phyloP scores from a whole-genome alignment of 2,797 vertebrate genomes.

The Clarias platycephalus region DNA sequence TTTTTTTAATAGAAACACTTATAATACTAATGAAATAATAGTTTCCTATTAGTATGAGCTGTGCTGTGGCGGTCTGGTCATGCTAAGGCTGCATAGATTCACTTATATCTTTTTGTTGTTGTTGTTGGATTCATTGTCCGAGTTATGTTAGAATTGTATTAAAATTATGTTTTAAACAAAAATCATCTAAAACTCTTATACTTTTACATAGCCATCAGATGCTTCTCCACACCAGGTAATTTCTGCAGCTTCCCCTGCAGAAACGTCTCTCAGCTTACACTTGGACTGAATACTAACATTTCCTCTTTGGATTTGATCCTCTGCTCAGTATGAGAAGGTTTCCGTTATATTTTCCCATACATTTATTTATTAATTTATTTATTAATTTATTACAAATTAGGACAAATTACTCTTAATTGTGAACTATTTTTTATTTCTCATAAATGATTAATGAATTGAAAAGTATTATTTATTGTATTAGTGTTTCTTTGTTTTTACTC shows the following conservation, averaged over 20 bases:
- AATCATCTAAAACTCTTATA: constrained; percentile 31
- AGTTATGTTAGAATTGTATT: neutral
- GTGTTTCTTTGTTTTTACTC: neutral
- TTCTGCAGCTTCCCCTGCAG: neutral
- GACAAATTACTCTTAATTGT: neutral
- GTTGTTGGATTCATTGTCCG: neutral
- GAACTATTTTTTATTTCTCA: neutral
- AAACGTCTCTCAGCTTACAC: neutral
- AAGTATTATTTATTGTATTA: neutral
- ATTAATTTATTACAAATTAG: neutral
- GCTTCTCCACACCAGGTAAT: constrained; percentile 71
- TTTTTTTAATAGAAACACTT: neutral
- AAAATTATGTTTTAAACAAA: neutral
- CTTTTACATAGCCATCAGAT: constrained; percentile 68
- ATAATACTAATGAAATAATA: neutral
- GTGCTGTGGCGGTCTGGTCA: neutral
- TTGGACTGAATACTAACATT: neutral
- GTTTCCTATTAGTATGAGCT: neutral
- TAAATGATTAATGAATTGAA: neutral
- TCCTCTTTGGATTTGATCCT: neutral
- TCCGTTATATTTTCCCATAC: neutral
- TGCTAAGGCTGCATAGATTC: neutral
- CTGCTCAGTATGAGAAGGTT: neutral
- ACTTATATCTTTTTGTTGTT: neutral
- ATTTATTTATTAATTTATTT: neutral